phyloP scores from a whole-genome alignment of 2,888 invertebrate genomes.

The Alcis repandata region DNA sequence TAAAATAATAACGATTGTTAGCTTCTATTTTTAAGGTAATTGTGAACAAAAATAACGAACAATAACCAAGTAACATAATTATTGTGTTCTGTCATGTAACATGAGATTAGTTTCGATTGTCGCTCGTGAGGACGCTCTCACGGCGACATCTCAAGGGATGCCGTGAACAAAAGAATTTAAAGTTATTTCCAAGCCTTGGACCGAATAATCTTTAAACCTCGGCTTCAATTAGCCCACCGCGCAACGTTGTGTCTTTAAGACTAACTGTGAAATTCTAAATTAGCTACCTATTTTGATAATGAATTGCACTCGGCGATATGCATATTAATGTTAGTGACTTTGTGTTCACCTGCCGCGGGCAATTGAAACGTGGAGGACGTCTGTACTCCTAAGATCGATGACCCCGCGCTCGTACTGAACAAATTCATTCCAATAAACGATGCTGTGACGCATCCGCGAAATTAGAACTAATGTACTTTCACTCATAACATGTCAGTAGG shows the following conservation, averaged over 20 bases:
- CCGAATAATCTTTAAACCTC: constrained; percentile 37
- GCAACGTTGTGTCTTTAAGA: constrained; percentile 18
- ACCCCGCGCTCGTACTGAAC: constrained; percentile 31
- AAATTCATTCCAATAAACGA: constrained; percentile 31
- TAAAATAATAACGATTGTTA: constrained; percentile 11
- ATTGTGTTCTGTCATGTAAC: constrained; percentile 14
- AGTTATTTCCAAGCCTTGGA: constrained; percentile 40
- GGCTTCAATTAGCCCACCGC: constrained; percentile 28
- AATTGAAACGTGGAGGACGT: constrained; percentile 38
- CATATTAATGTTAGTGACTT: constrained; percentile 33
- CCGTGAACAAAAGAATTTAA: constrained; percentile 44
- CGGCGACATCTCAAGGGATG: constrained; percentile 40
- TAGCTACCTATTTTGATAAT: constrained; percentile 11
- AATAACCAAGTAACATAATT: constrained; percentile 3
- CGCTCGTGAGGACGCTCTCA: constrained; percentile 30
- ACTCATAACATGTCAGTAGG: constrained; percentile 49
- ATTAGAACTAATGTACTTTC: constrained; percentile 45
- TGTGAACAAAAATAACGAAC: constrained; percentile 21
- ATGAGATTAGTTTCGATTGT: constrained; percentile 24
- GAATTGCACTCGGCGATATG: constrained; percentile 9
- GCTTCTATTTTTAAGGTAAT: constrained; percentile 2
- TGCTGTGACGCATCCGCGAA: constrained; percentile 29
- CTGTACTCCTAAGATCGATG: constrained; percentile 29
- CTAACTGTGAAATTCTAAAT: constrained; percentile 22
- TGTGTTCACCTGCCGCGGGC: constrained; percentile 38